Evolutionary conservation across 2,797 vertebrate genomes (phyloP).

Genomic region (Phylloscopus collybita): DNA sequence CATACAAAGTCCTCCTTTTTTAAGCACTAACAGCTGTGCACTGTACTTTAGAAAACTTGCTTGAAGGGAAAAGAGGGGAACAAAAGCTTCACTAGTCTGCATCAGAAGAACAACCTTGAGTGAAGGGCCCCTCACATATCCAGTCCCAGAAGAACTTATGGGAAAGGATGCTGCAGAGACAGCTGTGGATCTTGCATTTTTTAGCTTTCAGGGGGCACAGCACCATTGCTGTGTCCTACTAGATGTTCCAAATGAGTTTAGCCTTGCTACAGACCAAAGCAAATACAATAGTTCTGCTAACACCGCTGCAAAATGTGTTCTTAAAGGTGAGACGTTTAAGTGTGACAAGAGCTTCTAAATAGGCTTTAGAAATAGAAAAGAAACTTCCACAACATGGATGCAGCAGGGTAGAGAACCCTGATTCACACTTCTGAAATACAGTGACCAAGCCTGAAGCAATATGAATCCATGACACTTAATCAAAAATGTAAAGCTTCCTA

Average conservation of each 20-base stretch:
- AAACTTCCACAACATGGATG: neutral
- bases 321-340: neutral
- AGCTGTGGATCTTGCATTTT: neutral
- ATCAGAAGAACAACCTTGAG: neutral
- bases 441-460: neutral
- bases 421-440: neutral
- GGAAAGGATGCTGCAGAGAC: neutral
- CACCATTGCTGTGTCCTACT: neutral
- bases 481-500: constrained; percentile 5
- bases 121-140: neutral
- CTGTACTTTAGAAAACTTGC: neutral
- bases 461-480: neutral
- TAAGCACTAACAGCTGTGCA: neutral
- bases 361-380: neutral
- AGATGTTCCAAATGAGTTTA: neutral
- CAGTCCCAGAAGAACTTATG: neutral
- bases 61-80: neutral
- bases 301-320: neutral
- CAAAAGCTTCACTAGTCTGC: neutral
- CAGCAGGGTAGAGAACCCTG: neutral
- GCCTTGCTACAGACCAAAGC: neutral
- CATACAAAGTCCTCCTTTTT: neutral
- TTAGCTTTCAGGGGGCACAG: neutral
- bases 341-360: neutral
- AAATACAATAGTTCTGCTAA: neutral